Conservation (phyloP, 2,888 invertebrate genomes). For the Antheraea yamamai region DNA sequence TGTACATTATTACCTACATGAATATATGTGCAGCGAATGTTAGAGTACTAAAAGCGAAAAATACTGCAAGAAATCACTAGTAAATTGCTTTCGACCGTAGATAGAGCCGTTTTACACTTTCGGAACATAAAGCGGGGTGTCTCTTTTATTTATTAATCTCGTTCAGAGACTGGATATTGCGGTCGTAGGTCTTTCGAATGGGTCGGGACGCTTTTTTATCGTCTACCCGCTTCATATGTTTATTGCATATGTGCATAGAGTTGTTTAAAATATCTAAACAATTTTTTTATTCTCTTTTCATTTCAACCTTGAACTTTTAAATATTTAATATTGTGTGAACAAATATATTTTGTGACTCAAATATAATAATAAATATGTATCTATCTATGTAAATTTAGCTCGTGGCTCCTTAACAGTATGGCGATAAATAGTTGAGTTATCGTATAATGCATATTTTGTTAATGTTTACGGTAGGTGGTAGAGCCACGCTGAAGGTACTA, state of each 20-base stretch:
- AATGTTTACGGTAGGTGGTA: no score
- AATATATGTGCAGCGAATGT: slow-evolving; percentile 29
- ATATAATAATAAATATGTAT: not conserved
- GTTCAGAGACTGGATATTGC: not conserved
- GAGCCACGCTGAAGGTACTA: no score
- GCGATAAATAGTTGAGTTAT: no score
- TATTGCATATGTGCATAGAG: slow-evolving; percentile 2
- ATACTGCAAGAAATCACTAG: slow-evolving; percentile 25
- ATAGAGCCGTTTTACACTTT: slow-evolving; percentile 26
- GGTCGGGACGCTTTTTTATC: not conserved
- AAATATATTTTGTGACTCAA: not conserved
- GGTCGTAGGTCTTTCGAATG: slow-evolving; percentile 9
- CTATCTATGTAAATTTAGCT: not conserved
- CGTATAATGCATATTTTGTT: no score
- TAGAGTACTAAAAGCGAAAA: slow-evolving; percentile 32
- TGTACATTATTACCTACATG: slow-evolving; percentile 29
- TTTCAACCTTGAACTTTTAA: not conserved
- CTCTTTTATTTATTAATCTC: slow-evolving; percentile 10
- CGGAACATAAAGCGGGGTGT: slow-evolving; percentile 8
- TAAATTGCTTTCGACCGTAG: slow-evolving; percentile 31
- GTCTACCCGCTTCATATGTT: not conserved
- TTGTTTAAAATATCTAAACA: not conserved
- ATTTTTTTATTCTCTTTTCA: not conserved
- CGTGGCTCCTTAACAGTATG: no score
- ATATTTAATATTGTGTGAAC: not conserved